These are phyloP conservation scores for Iphiclides podalirius DNA, from an alignment of 2,888 invertebrate species.

Conservation along the genomic window DNA sequence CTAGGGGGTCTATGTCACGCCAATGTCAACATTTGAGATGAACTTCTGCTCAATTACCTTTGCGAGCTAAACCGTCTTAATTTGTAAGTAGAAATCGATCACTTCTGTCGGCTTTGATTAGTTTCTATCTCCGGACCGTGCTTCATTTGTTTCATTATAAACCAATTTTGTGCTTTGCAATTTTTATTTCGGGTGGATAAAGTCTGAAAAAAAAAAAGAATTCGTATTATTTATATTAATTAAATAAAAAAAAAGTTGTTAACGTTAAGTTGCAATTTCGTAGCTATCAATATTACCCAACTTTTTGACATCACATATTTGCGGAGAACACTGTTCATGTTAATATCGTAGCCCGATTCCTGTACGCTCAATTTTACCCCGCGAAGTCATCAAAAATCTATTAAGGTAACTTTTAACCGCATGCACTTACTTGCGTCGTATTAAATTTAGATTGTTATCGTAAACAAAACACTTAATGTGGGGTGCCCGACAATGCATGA, in stretches of 20 bases:
- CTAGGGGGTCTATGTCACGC: conserved; percentile 39
- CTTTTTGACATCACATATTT: conserved; percentile 1
- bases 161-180: conserved; percentile 38
- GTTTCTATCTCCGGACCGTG: conserved; percentile 61
- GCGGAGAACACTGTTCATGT: background rate
- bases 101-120: conserved; percentile 69
- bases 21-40: conserved; percentile 65
- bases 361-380: conserved; percentile 35
- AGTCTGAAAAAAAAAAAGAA: too few species aligned
- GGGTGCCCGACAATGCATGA: conserved; percentile 46
- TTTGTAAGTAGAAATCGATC: conserved; percentile 71
- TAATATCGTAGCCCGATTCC: conserved; percentile 20
- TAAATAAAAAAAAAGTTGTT: too few species aligned
- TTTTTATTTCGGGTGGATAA: too few species aligned
- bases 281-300: too few species aligned
- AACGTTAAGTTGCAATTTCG: too few species aligned
- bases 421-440: conserved; percentile 30
- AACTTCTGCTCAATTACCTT: conserved; percentile 72
- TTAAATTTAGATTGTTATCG: conserved; percentile 23
- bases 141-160: conserved; percentile 62
- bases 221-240: too few species aligned
- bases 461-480: conserved; percentile 38
- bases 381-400: conserved; percentile 52
- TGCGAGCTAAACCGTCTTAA: conserved; percentile 68
- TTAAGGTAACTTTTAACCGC: conserved; percentile 45